These are phyloP conservation scores for Orthosia incerta DNA, from an alignment of 2,888 invertebrate species.

Conservation along the genomic window DNA sequence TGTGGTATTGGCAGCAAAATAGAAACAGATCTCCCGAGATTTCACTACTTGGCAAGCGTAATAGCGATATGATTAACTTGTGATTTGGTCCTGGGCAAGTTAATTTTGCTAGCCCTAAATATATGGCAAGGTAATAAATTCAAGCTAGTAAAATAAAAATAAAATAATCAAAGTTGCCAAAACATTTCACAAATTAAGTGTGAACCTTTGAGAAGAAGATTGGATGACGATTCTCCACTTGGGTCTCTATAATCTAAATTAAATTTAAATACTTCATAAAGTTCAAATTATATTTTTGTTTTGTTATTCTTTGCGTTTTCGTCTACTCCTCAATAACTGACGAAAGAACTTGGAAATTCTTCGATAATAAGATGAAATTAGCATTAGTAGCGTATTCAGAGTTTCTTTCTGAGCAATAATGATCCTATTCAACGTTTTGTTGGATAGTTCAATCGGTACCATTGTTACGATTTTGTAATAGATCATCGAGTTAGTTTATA, in stretches of 20 bases:
- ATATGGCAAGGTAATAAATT: background rate
- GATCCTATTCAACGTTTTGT: conserved; percentile 34
- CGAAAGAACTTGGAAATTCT: conserved; percentile 21
- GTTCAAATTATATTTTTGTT: background rate
- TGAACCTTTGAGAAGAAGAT: background rate
- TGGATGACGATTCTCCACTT: too few relatives aligned
- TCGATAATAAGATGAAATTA: conserved; percentile 38
- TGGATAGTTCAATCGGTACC: conserved; percentile 25
- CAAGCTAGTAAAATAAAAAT: background rate
- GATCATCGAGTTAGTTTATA: conserved; percentile 16
- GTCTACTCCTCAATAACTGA: background rate
- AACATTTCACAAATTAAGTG: background rate
- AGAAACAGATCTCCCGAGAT: conserved; percentile 39
- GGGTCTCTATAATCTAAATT: background rate
- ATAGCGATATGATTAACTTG: conserved; percentile 35
- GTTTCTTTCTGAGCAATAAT: conserved; percentile 41
- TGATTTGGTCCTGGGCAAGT: background rate
- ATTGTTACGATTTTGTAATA: conserved; percentile 48
- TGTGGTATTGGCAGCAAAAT: conserved; percentile 45
- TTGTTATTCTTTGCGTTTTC: background rate
- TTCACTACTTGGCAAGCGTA: conserved; percentile 24
- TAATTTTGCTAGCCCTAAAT: background rate
- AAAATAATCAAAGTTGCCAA: background rate
- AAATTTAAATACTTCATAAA: background rate
- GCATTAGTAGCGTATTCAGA: conserved; percentile 51